Evolutionary conservation across 2,113 vertebrate species (phyloP).

Genomic region (Garra rufa): DNA sequence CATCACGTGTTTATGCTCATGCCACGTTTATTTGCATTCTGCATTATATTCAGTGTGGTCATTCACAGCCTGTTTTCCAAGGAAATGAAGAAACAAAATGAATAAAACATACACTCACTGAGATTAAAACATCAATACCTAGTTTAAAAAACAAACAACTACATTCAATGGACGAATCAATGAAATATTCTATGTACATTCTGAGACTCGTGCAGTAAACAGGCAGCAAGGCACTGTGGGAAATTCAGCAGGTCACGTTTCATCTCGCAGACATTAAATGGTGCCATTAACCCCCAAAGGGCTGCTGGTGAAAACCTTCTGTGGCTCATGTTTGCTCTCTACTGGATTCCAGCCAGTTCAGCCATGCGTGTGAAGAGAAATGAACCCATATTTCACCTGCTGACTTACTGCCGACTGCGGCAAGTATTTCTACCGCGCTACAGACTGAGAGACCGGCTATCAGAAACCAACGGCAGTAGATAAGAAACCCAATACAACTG

Average conservation of each 20-base stretch:
- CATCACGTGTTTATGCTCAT: not conserved
- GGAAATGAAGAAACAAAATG: not conserved
- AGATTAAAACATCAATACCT: not conserved
- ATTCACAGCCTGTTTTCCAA: not conserved
- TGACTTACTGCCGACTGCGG: too few species aligned
- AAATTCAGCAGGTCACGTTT: slow-evolving; percentile 25
- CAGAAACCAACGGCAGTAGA: too few species aligned
- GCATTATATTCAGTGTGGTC: not conserved
- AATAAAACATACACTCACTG: not conserved
- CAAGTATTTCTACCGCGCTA: too few species aligned
- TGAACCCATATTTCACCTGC: not conserved
- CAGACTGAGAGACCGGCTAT: too few species aligned
- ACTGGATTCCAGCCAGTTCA: not conserved
- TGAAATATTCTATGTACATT: not conserved
- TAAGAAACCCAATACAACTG: too few species aligned
- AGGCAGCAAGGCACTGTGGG: not conserved
- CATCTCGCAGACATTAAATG: slow-evolving; percentile 25
- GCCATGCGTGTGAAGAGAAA: slow-evolving; percentile 33
- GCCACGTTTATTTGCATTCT: not conserved
- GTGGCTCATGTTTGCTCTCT: slow-evolving; percentile 14
- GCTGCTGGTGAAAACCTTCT: slow-evolving; percentile 5
- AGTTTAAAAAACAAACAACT: too few species aligned
- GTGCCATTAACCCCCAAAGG: slow-evolving; percentile 45
- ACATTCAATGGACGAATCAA: too few species aligned
- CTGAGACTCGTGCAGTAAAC: not conserved